phyloP scores from a whole-genome alignment of 2,888 invertebrate genomes.

The Theodoxus fluviatilis region DNA sequence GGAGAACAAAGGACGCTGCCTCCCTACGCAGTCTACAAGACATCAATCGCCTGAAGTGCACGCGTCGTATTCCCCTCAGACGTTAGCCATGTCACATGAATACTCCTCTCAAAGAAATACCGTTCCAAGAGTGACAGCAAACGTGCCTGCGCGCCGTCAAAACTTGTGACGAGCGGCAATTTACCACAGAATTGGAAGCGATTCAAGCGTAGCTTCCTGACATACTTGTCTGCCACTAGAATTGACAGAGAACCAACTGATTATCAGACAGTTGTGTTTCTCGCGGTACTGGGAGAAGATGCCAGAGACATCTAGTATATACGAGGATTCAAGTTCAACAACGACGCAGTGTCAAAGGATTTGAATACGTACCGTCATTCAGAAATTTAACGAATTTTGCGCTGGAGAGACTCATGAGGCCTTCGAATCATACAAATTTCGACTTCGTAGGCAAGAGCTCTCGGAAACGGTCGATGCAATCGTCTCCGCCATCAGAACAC shows the following conservation, averaged over 20 bases:
- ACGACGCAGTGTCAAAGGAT: neutral
- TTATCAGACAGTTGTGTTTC: neutral
- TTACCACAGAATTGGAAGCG: conserved; percentile 6
- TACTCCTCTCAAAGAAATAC: too few species aligned
- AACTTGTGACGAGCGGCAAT: too few species aligned
- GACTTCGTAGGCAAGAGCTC: neutral
- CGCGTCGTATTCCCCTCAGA: too few species aligned
- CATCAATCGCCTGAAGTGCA: too few species aligned
- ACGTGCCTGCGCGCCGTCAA: too few species aligned
- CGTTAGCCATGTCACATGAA: too few species aligned
- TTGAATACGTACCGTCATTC: conserved; percentile 11
- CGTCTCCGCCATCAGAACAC: neutral
- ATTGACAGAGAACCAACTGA: neutral
- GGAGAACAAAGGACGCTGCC: too few species aligned
- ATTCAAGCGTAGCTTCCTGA: neutral
- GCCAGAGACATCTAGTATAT: conserved; percentile 1
- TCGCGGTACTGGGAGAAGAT: neutral
- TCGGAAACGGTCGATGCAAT: conserved; percentile 9
- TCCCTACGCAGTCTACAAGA: too few species aligned
- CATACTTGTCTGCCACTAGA: conserved; percentile 2
- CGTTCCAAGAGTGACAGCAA: too few species aligned
- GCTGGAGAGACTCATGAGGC: conserved; percentile 17
- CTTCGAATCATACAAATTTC: conserved; percentile 21
- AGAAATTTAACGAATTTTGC: conserved; percentile 24
- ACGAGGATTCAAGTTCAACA: neutral